Percentiles rank a stretch among this genome's conserved stretches.
Evolutionary conservation across 1,140 invertebrate species (phyloP).

Genomic region (Nixonia krombeini): DNA sequence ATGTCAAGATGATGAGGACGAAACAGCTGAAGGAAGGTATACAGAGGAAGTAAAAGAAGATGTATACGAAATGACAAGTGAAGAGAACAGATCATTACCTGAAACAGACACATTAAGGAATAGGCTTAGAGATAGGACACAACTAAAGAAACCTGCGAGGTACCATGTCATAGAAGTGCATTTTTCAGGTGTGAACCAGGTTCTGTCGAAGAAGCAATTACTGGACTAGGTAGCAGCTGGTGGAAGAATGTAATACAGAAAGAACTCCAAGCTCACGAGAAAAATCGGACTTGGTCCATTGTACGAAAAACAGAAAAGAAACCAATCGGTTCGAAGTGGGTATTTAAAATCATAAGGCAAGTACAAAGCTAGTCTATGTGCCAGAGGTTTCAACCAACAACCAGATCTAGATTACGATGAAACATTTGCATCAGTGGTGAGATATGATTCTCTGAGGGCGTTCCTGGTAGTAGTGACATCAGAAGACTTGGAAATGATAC

Average conservation of each 20-base stretch:
- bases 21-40: too few species aligned
- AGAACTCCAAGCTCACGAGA: constrained; percentile 40
- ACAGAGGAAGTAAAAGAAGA: too few species aligned
- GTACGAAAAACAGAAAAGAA: constrained; percentile 46
- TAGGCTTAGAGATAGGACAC: too few species aligned
- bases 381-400: constrained; percentile 15
- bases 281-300: constrained; percentile 43
- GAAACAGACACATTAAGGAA: not conserved
- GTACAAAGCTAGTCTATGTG: constrained; percentile 25
- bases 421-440: not conserved
- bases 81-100: too few species aligned
- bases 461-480: not conserved
- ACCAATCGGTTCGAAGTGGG: constrained; percentile 62
- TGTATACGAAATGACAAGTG: too few species aligned
- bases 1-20: too few species aligned
- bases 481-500: not conserved
- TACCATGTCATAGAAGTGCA: constrained; percentile 1
- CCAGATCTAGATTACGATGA: not conserved
- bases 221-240: constrained; percentile 19
- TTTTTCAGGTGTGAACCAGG: constrained; percentile 8
- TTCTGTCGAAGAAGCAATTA: constrained; percentile 32
- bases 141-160: constrained; percentile 7
- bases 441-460: not conserved
- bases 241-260: constrained; percentile 44
- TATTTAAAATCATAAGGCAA: constrained; percentile 48